Base-by-base conservation (phyloP, 1,140 invertebrate genomes). In the Hyphantria cunea region DNA sequence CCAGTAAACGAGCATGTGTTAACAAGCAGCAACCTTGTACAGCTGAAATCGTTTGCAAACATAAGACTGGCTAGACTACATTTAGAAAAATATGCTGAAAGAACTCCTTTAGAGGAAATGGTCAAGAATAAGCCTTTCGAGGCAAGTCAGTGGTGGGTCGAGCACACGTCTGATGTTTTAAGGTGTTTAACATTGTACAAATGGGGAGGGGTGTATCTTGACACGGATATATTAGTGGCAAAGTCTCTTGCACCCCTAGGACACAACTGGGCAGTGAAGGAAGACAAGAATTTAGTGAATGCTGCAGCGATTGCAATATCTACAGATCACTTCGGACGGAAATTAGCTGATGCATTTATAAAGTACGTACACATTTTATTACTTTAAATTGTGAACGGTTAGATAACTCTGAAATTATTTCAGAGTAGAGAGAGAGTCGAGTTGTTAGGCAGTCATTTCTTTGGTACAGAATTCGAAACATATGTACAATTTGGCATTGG, bases 151-250 rank as follows among this genome's bases (percentile, higher is more conserved):
- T 95, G 92, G 91, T 91, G 60, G 60, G 66, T 92, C 60, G 92
- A 93, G 68, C 92, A 96, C 86, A 92, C 94, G 64, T 93, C 93
- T 12, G 95, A 96, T 74, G 91, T 95, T 12, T 72, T 96, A 32
- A 91, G 95, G 62, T 96, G 94, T 66, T 71, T 96, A 8, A 94
- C 94, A 0, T 79, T 96, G 0, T 96, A 94, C 92, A 96, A 95
- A 75, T 96, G 93, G 60, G 95, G 95, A 31, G 96, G 96, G 0
- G 94, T 95, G 39, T 96, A 96, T 80, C 78, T 96, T 39, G 96
- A 97, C 67, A 80, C 96, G 55, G 96, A 97, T 74, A 93, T 96
- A 0, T 92, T 97, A 6, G 91, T 96, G 1, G 92, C 92, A 6
- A 94, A 93, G 66, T 92, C 89, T 14, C 80, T 95, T 44, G 91